Evolutionary conservation across 1,140 invertebrate genomes (phyloP).

Genomic region (Gryllus bimaculatus): DNA sequence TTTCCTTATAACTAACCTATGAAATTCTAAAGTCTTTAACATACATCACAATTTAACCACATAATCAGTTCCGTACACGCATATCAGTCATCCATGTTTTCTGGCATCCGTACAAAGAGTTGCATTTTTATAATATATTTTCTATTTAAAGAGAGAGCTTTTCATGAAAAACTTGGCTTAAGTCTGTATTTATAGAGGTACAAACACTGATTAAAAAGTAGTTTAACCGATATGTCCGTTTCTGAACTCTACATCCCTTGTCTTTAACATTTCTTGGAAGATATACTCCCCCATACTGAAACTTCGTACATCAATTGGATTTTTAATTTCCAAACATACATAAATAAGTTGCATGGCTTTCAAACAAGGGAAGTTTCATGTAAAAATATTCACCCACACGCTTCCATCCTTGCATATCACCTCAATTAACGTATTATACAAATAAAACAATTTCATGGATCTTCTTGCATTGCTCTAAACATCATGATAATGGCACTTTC

Average conservation of each 20-base stretch:
- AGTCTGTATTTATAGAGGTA: slow-evolving; percentile 13
- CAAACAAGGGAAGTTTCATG: too few relatives aligned
- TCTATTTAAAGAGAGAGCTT: slow-evolving; percentile 18
- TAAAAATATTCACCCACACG: too few relatives aligned
- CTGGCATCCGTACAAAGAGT: slow-evolving; percentile 15
- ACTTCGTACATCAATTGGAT: neutral
- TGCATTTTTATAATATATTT: slow-evolving; percentile 3
- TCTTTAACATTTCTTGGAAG: neutral
- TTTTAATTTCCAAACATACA: neutral
- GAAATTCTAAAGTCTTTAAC: slow-evolving; percentile 12
- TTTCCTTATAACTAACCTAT: slow-evolving; percentile 17
- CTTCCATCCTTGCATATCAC: too few relatives aligned
- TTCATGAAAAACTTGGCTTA: slow-evolving; percentile 17
- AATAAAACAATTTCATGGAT: too few relatives aligned
- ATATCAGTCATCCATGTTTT: slow-evolving; percentile 13
- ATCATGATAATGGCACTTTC: too few relatives aligned
- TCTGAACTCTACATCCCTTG: slow-evolving; percentile 12
- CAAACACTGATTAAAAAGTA: slow-evolving; percentile 19
- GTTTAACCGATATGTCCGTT: slow-evolving; percentile 19
- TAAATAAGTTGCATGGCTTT: too few relatives aligned
- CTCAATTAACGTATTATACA: too few relatives aligned
- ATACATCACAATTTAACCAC: slow-evolving; percentile 9
- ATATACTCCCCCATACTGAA: neutral
- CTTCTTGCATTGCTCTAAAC: too few relatives aligned
- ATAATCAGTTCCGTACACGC: slow-evolving; percentile 9